Base-by-base conservation (phyloP, 2,888 invertebrate genomes). In the Cistogaster globosa region DNA sequence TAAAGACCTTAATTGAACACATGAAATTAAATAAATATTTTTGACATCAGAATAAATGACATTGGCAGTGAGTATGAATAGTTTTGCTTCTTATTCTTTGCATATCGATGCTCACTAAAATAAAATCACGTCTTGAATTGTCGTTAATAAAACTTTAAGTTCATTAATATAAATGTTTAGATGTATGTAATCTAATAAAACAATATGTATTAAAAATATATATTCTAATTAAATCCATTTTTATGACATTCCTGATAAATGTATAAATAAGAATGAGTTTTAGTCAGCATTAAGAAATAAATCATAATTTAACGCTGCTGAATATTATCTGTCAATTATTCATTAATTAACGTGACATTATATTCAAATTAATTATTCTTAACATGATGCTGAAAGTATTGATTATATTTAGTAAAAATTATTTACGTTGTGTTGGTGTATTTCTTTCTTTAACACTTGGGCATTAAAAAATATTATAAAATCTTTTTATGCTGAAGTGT, bases 261-360 rank as follows among this genome's bases (percentile, higher is more conserved):
- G 26, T 38, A 75, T 63, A 82, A 69, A 71, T 71, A 26, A 60
- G 8, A 16, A 58, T 62, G 16, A 48, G 12, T 71, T 58, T 36
- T 9, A 53, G 32, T 8, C 67, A 75, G 42, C 20, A 53, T 62
- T 42, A 36, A 55, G 58, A 57, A 81, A 69, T 75, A 63, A 65
- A 67, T 80, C 76, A 76, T 65, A 82, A 71, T 76, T 71, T 76
- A 76, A 80, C 53, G 18, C 67, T 67, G 38, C 51, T 60, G 26
- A 53, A 78, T 42, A 58, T 72, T 58, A 53, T 26, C 26, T 51
- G 72, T 80, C 58, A 58, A 80, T 74, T 74, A 67, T 74, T 74
- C 26, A 32, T 20, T 74, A 80, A 80, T 80, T 74, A 80, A 53
- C 53, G 42, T 74, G 60, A 60, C 42, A 74, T 74, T 67, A 67